Conservation (phyloP, 2,113 vertebrate genomes). For the Tenrec ecaudatus region DNA sequence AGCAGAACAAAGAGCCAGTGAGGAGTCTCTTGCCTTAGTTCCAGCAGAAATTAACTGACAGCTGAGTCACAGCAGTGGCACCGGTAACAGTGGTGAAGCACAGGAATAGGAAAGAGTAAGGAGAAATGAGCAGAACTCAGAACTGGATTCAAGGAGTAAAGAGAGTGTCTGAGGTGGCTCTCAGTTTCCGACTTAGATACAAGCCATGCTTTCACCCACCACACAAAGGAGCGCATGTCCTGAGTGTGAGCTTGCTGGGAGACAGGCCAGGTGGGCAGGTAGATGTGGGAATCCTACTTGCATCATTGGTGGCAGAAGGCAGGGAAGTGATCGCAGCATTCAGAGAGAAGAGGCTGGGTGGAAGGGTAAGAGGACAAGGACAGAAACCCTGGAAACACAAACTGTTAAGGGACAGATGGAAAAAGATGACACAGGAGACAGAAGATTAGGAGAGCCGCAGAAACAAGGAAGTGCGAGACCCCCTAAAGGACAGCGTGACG, state of each 20-base stretch:
- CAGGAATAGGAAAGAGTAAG: not conserved
- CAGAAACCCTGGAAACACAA: not conserved
- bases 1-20: not conserved
- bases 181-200: not conserved
- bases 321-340: not conserved
- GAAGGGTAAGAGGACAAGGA: not conserved
- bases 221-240: not conserved
- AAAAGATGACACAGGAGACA: not conserved
- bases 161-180: not conserved
- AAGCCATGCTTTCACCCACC: not conserved
- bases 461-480: not conserved
- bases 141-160: not conserved
- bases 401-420: not conserved
- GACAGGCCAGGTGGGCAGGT: not conserved
- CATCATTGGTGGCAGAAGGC: not conserved
- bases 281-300: not conserved
- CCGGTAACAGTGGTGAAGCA: not conserved
- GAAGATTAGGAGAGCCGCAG: not conserved
- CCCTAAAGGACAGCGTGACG: not conserved
- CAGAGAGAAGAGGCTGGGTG: not conserved
- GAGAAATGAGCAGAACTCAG: not conserved
- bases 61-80: not conserved
- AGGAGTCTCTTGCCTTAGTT: not conserved
- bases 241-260: not conserved
- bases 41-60: not conserved